A percentile compares a stretch with the other conserved stretches of the same genome.
Conservation (phyloP, 2,797 vertebrate genomes). For the Mus caroli region DNA sequence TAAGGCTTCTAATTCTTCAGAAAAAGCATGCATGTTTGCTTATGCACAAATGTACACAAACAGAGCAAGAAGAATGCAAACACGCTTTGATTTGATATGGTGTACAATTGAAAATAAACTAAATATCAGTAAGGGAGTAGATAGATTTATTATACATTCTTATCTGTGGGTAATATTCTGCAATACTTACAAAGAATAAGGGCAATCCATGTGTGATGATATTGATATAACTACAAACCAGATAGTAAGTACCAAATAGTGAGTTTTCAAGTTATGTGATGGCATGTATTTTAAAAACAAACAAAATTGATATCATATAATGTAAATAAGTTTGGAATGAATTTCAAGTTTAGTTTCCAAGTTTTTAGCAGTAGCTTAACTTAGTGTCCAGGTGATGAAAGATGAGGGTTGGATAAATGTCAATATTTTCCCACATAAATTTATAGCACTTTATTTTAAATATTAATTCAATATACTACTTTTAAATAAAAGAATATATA, state of each 20-base stretch:
- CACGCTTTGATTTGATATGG: conserved; percentile 26
- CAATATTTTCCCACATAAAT: conserved; percentile 4
- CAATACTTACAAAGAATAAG: conserved; percentile 51
- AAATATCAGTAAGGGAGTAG: conserved; percentile 18
- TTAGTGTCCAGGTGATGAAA: background rate
- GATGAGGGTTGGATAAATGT: conserved; percentile 17
- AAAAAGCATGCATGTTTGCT: conserved; percentile 39
- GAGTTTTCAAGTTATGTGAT: conserved; percentile 42
- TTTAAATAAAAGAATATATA: conserved; percentile 27
- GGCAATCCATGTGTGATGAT: background rate
- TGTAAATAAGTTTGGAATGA: conserved; percentile 32
- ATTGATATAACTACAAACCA: conserved; percentile 43
- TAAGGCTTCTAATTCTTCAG: conserved; percentile 45
- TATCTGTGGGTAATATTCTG: conserved; percentile 58
- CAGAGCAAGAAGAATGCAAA: conserved; percentile 38
- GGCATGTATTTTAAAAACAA: conserved; percentile 46
- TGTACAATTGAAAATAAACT: conserved; percentile 30
- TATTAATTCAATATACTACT: conserved; percentile 32
- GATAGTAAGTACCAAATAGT: conserved; percentile 45
- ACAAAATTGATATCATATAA: conserved; percentile 12
- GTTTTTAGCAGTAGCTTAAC: conserved; percentile 43
- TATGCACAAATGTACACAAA: conserved; percentile 1
- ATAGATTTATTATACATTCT: background rate
- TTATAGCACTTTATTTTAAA: conserved; percentile 48
- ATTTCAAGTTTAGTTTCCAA: conserved; percentile 29